Evolutionary conservation across 1,140 invertebrate genomes (phyloP), one percentile per base, ranked within the genome.

Genomic region (Drosophila arizonae): DNA sequence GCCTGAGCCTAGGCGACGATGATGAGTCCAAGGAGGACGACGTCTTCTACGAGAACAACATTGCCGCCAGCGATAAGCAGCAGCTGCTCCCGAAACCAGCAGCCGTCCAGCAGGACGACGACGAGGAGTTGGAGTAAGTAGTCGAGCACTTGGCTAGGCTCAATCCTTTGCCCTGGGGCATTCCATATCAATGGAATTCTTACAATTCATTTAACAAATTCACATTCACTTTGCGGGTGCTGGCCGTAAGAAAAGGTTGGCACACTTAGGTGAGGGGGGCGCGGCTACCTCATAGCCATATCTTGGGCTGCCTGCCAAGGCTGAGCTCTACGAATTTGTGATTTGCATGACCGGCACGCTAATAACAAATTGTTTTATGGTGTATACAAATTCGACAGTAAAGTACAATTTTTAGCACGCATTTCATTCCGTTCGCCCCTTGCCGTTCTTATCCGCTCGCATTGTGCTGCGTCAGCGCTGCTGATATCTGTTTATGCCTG

Each of bases 31-130:
- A 94, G 62, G 94, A 95, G 77, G 95, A 95, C 75, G 95, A 95
- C 76, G 94, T 95, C 30, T 95, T 95, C 92, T 95, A 95, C 84
- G 95, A 96, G 87, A 94, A 94, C 13, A 94, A 95, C 77, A 94
- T 78, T 58, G 82, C 77, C 57, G 46, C 56, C 26, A 48, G 72
- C 79, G 82, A 88, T 62, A 88, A 90, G 8, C 70, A 80, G 24
- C 76, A 76, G 51, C 66, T 72, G 24, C 60, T 74, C 62, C 76
- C 66, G 30, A 68, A 67, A 48, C 64, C 76, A 6, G 39, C 55
- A 9, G 48, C 58, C 43, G 73, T 66, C n/a, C 81, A 90, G 61
- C 86, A 95, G 84, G 93, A 94, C 30, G 94, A 95, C 79, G 93
- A 94, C 62, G 89, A 92, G 92, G 93, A 91, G 90, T 93, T 91